phyloP scores from a whole-genome alignment of 2,797 vertebrate species.

The Sciurus carolinensis region DNA sequence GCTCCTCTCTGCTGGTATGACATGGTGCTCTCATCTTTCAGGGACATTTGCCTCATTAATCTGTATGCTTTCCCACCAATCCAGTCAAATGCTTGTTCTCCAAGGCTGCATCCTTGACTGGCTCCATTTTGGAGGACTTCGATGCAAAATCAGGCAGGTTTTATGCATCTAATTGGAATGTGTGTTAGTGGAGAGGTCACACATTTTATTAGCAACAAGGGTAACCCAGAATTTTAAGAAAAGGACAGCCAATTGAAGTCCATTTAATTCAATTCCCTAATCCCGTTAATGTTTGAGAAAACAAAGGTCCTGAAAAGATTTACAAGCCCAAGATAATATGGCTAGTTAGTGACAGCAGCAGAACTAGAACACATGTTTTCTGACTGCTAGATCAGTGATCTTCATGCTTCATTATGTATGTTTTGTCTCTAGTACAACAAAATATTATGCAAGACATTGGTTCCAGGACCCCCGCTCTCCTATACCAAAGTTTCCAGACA shows the following conservation, averaged over 20 bases:
- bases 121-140: background rate
- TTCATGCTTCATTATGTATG: background rate
- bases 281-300: background rate
- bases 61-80: background rate
- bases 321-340: background rate
- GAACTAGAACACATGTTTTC: background rate
- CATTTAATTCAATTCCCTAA: background rate
- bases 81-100: background rate
- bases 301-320: background rate
- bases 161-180: background rate
- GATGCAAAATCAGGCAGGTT: background rate
- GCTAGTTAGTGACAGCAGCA: background rate
- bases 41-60: background rate
- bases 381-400: background rate
- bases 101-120: background rate
- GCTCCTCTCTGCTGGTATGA: constrained; percentile 35
- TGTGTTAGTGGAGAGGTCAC: background rate
- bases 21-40: background rate
- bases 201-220: constrained; percentile 5
- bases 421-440: background rate
- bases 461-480: background rate
- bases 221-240: background rate
- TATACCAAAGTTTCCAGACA: background rate
- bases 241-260: background rate
- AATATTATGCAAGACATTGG: background rate